Base-by-base conservation (phyloP, 2,888 invertebrate genomes). In the Yponomeuta plumbellus region DNA sequence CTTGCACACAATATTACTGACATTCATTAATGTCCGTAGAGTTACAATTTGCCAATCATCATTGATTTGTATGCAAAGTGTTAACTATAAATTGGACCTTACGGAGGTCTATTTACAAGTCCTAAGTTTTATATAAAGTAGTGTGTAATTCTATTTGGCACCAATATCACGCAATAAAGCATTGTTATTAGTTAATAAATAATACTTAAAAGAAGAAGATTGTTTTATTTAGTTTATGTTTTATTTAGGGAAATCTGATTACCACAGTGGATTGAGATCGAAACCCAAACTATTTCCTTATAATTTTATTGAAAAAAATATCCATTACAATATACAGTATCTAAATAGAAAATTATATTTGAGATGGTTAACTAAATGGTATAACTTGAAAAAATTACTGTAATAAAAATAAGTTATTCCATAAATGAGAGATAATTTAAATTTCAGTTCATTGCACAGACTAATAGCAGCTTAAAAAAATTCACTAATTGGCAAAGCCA, bases 281-380 rank as follows among this genome's bases (percentile, higher is more conserved):
- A 34, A 34, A 34, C 34, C 34, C 34, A 34, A 34, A 34, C 26
- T 26, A 26, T 21, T 59, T 59, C 23, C 59, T 10, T 13, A 59
- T 59, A 59, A 59, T 59, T 59, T 21, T 59, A 59, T 59, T 59
- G 59, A 59, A 59, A 59, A 59, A 22, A 59, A 59, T 52, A 23
- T 59, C 59, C 59, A 22, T 59, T 21, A 59, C 22, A 59, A 22
- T 59, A 59, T 22, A n/a, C 20, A 57, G n/a, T 57, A 57, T 57
- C n/a, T 17, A 20, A 20, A 20, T 57, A 3, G n/a, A 11, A 57
- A 57, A 57, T 20, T 57, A 57, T 57, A 57, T 57, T 34, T 34
- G 34, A 34, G 6, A 34, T 34, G 8, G 34, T 34, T 34, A 34
- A 34, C 34, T 34, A 1, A 58, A 58, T n/a, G n/a, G n/a, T n/a